Evolutionary conservation across 1,140 invertebrate genomes (phyloP), one percentile per base, ranked within the genome.

Genomic region (Apocrypta bakeri): DNA sequence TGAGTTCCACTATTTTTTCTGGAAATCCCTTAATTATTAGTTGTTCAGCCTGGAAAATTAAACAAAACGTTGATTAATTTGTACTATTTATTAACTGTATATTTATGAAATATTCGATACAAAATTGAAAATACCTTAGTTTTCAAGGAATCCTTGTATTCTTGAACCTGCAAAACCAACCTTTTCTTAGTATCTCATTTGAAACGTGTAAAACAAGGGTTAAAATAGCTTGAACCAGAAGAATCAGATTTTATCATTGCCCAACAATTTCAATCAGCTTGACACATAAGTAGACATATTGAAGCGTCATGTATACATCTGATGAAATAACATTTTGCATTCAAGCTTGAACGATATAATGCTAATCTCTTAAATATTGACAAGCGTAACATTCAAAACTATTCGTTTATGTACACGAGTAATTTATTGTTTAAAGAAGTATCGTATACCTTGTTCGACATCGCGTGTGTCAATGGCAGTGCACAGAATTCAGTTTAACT

Each of bases 1-100:
- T 98, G 69, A 98, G 92, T 90, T 96, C 95, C 1, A 98, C 94
- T 84, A 98, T 98, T 92, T 97, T 98, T 88, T 97, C 95, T 2
- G 97, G 97, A 90, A 98, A 98, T 64, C 95, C 96, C 89, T 96
- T 96, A 48, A 97, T 93, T 76, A 98, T 95, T 63, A 98, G 90
- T 85, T 96, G 94, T 90, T 98, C 97, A 21, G 97, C 97, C 93
- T 94, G 79, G 61, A 80, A 69, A 69, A 64, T 76, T 24, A 42
- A 77, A 73, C 73, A 68, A n/a, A 37, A n/a, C 42, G n/a, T n/a
- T n/a, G n/a, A 73, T 73, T 42, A 40, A 1, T 64, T 27, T 17
- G 3, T 56, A 3, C 33, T 37, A 37, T 37, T 4, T 37, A 9
- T 37, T 37, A 68, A 12, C n/a, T 27, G 33, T 48, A 3, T 56